phyloP scores from a whole-genome alignment of 2,888 invertebrate genomes.

The Brenthis ino region DNA sequence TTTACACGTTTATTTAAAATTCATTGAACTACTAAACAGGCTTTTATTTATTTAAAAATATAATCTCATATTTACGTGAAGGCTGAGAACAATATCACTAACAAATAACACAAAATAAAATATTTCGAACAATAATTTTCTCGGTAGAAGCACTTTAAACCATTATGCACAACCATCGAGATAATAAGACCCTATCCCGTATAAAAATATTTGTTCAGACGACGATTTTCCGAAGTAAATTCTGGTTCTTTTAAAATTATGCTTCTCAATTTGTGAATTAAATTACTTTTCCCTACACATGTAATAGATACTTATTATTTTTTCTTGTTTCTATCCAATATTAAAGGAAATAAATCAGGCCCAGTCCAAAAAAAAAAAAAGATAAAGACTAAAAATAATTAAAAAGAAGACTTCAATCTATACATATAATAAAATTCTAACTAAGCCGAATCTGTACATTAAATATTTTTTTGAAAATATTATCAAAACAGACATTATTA shows the following conservation, averaged over 20 bases:
- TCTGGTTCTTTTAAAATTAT: constrained; percentile 4
- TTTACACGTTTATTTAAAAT: too few relatives aligned
- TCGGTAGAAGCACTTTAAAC: constrained; percentile 8
- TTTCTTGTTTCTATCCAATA: background rate
- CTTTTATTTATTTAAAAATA: too few relatives aligned
- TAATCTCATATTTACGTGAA: too few relatives aligned
- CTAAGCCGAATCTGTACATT: too few relatives aligned
- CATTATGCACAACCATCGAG: constrained; percentile 21
- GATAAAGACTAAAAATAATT: too few relatives aligned
- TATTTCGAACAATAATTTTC: constrained; percentile 9
- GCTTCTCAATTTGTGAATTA: constrained; percentile 1
- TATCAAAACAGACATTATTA: too few relatives aligned
- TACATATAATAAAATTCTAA: too few relatives aligned
- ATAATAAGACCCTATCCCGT: constrained; percentile 25
- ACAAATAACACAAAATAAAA: background rate
- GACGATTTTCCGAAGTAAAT: constrained; percentile 6
- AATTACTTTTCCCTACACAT: background rate
- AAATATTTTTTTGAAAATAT: too few relatives aligned
- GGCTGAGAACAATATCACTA: too few relatives aligned
- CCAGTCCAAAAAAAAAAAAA: too few relatives aligned
- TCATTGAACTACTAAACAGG: too few relatives aligned
- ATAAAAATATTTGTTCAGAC: constrained; percentile 24
- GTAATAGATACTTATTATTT: background rate
- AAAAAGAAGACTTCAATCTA: background rate
- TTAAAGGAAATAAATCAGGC: background rate